phyloP scores from a whole-genome alignment of 2,888 invertebrate genomes.

The Bellardia bayeri region DNA sequence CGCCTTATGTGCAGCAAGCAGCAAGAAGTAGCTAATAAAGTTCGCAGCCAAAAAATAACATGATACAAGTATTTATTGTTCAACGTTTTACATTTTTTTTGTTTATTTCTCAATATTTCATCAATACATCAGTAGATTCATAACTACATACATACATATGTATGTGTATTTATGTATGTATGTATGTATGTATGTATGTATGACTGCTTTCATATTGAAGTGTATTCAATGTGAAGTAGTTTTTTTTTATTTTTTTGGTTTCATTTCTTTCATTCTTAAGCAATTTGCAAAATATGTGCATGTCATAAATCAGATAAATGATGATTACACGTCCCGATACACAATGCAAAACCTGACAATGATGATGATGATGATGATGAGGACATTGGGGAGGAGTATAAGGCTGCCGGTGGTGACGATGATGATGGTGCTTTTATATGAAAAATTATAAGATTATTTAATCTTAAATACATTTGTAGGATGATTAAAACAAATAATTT shows the following conservation, averaged over 20 bases:
- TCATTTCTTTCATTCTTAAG: constrained; percentile 47
- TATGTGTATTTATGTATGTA: neutral
- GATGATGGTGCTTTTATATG: constrained; percentile 46
- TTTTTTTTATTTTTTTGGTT: constrained; percentile 26
- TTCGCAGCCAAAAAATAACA: constrained; percentile 63
- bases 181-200: too few species aligned
- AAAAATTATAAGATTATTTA: constrained; percentile 50
- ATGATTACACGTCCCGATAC: constrained; percentile 65
- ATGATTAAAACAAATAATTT: constrained; percentile 61
- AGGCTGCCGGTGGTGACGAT: constrained; percentile 2
- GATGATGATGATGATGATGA: neutral
- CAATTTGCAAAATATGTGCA: constrained; percentile 70
- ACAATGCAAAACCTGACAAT: constrained; percentile 53
- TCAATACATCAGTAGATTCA: constrained; percentile 54
- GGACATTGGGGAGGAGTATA: neutral
- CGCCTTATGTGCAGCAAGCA: constrained; percentile 55
- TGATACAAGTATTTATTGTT: constrained; percentile 58
- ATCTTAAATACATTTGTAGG: constrained; percentile 52
- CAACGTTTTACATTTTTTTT: constrained; percentile 28
- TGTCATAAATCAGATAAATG: constrained; percentile 72
- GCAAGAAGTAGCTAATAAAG: constrained; percentile 59
- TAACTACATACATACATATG: neutral
- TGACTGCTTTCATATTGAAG: neutral
- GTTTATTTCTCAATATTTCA: constrained; percentile 58
- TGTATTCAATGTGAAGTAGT: constrained; percentile 54